Conservation (phyloP, 2,888 invertebrate species). For the Archips crataeganus region DNA sequence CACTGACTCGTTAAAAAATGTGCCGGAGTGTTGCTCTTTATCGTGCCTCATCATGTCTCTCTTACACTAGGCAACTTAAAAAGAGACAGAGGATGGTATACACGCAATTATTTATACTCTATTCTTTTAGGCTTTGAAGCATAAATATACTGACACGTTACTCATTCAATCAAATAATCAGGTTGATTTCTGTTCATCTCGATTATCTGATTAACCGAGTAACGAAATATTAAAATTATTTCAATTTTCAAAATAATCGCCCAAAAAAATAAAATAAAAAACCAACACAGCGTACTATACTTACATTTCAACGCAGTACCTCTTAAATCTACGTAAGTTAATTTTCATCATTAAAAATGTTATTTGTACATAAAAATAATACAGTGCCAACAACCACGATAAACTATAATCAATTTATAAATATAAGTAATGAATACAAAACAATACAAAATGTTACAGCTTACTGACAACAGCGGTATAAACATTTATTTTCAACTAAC, state of each 20-base stretch:
- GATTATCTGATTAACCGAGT: neutral
- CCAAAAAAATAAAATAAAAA: neutral
- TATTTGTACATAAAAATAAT: slow-evolving; percentile 85
- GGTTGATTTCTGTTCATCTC: neutral
- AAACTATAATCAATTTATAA: slow-evolving; percentile 81
- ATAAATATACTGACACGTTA: neutral
- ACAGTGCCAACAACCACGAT: slow-evolving; percentile 81
- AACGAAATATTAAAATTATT: neutral
- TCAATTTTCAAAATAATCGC: neutral
- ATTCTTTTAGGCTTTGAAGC: neutral
- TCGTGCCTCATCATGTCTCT: slow-evolving; percentile 7
- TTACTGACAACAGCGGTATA: slow-evolving; percentile 38
- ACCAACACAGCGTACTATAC: slow-evolving; percentile 22
- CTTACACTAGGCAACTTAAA: slow-evolving; percentile 7
- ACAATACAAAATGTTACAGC: slow-evolving; percentile 73
- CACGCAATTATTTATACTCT: neutral
- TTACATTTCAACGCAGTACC: slow-evolving; percentile 37
- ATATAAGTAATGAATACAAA: slow-evolving; percentile 73
- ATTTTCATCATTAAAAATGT: slow-evolving; percentile 77
- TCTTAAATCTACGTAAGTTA: slow-evolving; percentile 77
- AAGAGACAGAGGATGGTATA: slow-evolving; percentile 1
- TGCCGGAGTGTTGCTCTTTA: slow-evolving; percentile 4
- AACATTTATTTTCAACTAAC: slow-evolving; percentile 32
- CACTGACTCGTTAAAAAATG: slow-evolving; percentile 1
- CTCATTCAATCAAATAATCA: neutral